phyloP scores from a whole-genome alignment of 2,113 vertebrate genomes.

The Vulpes ferrilata region DNA sequence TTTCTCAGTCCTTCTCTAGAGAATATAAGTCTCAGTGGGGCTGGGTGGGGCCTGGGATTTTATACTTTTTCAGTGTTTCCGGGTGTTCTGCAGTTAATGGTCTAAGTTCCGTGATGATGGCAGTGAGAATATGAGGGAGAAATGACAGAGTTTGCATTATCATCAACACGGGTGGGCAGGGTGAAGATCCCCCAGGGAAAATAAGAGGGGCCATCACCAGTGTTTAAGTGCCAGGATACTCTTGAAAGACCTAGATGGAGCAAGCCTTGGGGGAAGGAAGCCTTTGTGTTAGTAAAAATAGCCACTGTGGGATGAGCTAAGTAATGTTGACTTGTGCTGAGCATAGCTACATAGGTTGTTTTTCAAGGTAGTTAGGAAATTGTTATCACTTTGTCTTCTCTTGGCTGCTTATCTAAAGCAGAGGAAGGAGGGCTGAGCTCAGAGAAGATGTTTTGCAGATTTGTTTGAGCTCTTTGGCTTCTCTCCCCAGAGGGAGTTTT shows the following conservation, averaged over 20 bases:
- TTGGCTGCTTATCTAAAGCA: not conserved
- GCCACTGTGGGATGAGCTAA: not conserved
- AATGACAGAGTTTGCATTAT: not conserved
- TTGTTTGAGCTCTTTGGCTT: not conserved
- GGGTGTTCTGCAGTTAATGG: not conserved
- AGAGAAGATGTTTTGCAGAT: not conserved
- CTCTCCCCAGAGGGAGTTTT: not conserved
- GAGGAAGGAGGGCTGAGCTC: not conserved
- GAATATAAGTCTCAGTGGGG: not conserved
- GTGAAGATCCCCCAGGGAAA: not conserved
- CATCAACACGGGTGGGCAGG: not conserved
- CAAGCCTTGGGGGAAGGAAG: not conserved
- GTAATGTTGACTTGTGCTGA: not conserved
- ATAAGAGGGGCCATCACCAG: not conserved
- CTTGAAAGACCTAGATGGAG: not conserved
- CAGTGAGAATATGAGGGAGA: not conserved
- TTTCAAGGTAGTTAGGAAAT: constrained; percentile 34
- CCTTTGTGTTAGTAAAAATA: not conserved
- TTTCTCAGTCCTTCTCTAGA: constrained; percentile 10
- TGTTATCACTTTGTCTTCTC: not conserved
- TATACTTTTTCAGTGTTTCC: not conserved
- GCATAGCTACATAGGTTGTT: not conserved
- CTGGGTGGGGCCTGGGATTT: not conserved
- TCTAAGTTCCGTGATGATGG: not conserved
- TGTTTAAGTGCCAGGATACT: not conserved